A percentile compares a stretch with the other conserved stretches of the same genome.
Evolutionary conservation across 2,797 vertebrate species (phyloP).

Genomic region (Gymnopithys bicolor): DNA sequence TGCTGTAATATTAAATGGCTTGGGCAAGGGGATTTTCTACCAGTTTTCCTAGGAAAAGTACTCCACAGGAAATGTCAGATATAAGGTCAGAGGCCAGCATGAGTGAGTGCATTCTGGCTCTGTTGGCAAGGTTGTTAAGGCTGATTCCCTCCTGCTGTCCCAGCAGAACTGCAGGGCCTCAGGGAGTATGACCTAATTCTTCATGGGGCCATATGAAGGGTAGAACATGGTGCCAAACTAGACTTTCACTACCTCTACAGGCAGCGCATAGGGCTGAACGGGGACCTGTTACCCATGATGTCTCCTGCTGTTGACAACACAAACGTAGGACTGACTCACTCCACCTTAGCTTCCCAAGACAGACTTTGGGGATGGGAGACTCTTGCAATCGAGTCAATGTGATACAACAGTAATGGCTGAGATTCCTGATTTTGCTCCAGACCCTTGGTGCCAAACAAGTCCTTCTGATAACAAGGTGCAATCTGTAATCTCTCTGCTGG

Average conservation of each 20-base stretch:
- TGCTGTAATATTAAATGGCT: not conserved
- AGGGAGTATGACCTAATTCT: conserved; percentile 22
- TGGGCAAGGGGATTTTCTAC: not conserved
- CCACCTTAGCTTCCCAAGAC: not conserved
- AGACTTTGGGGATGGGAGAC: not conserved
- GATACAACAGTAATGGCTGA: not conserved
- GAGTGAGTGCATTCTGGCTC: not conserved
- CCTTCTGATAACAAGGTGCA: not conserved
- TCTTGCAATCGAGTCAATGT: not conserved
- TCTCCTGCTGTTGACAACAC: not conserved
- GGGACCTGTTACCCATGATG: not conserved
- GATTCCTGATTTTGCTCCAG: not conserved
- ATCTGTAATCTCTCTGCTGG: not conserved
- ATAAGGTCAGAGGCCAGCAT: not conserved
- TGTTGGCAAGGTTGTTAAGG: not conserved
- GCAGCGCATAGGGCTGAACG: not conserved
- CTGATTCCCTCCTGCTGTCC: not conserved
- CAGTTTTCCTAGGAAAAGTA: not conserved
- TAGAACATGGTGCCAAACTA: not conserved
- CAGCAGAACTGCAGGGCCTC: not conserved
- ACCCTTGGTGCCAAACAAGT: not conserved
- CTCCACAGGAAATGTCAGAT: not conserved
- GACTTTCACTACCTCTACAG: not conserved
- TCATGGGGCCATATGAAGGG: not conserved
- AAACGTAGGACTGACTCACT: not conserved